phyloP scores from a whole-genome alignment of 2,113 vertebrate species.

The Istiophorus platypterus region DNA sequence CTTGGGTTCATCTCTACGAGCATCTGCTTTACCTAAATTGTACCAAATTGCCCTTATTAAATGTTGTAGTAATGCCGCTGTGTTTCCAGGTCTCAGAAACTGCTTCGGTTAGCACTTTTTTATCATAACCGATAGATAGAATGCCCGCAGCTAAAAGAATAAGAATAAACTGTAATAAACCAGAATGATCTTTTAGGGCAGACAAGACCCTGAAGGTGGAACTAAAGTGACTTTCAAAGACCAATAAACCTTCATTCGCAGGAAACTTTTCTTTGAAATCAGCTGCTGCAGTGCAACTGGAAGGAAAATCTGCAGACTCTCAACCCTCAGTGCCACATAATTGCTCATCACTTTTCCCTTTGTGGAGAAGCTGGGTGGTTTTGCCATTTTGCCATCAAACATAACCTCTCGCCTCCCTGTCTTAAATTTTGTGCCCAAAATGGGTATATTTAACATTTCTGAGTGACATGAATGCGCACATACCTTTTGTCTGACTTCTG shows the following conservation, averaged over 20 bases:
- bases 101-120: background rate
- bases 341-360: background rate
- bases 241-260: background rate
- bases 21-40: background rate
- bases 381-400: background rate
- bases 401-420: background rate
- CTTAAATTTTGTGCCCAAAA: background rate
- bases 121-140: background rate
- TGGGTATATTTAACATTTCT: background rate
- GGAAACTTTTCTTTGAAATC: background rate
- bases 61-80: background rate
- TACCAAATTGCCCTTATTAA: background rate
- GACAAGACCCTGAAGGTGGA: background rate
- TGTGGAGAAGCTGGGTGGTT: background rate
- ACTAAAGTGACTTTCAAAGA: background rate
- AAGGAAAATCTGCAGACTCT: background rate
- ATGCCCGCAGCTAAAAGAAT: background rate
- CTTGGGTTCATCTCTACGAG: background rate
- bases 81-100: background rate
- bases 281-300: background rate
- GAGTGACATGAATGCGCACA: background rate
- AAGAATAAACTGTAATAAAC: background rate
- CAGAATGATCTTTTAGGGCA: background rate
- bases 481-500: slow-evolving; percentile 90
- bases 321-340: background rate